phyloP scores from a whole-genome alignment of 2,113 vertebrate species.

The Xenopus tropicalis region DNA sequence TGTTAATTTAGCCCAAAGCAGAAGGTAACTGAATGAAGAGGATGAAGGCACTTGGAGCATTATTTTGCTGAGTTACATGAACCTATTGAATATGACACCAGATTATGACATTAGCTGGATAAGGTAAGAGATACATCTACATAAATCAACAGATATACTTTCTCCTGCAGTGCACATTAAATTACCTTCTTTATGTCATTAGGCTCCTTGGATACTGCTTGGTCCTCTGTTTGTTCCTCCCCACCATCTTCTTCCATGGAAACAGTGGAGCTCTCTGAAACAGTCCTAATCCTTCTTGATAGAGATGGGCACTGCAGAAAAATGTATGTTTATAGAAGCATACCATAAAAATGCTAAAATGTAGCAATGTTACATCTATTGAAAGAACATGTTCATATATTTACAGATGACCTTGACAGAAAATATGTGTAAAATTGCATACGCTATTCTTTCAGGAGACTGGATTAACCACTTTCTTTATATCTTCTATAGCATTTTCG shows the following conservation, averaged over 20 bases:
- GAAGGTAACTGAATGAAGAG: constrained; percentile 20
- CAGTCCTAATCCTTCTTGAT: constrained; percentile 4
- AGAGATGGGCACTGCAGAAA: neutral
- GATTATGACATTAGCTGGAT: neutral
- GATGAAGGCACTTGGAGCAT: constrained; percentile 9
- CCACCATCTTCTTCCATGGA: constrained; percentile 49
- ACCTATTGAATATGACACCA: constrained; percentile 6
- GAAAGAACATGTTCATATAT: no score
- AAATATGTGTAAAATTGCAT: no score
- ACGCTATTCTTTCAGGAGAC: no score
- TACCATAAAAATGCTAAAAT: neutral
- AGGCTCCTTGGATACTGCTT: neutral
- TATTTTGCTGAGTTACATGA: constrained; percentile 14
- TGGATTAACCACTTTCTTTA: no score
- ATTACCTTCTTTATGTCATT: constrained; percentile 53
- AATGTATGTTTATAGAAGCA: neutral
- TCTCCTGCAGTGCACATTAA: neutral
- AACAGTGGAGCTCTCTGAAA: constrained; percentile 49
- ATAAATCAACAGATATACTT: neutral
- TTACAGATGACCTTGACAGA: no score
- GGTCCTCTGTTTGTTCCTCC: neutral
- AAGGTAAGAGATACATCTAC: neutral
- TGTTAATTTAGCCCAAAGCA: constrained; percentile 34
- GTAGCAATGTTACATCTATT: no score
- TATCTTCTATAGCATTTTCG: no score